Conservation (phyloP, 2,797 vertebrate species). For the Danio albolineatus region DNA sequence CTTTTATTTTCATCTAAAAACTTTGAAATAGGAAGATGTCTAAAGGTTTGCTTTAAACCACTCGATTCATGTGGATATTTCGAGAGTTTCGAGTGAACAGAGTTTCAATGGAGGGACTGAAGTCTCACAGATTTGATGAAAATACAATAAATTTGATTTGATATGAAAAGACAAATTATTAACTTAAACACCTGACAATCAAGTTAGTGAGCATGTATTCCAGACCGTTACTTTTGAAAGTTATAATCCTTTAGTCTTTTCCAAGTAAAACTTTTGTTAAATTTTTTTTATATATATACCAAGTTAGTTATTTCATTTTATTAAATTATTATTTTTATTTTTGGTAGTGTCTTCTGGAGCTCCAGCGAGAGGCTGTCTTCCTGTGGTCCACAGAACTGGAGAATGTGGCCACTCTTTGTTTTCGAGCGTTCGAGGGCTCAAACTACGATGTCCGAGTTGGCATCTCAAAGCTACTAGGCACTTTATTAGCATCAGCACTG, state of each 20-base stretch:
- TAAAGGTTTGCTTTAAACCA: no score
- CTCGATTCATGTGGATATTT: no score
- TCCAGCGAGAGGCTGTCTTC: constrained; percentile 91
- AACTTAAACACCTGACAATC: no score
- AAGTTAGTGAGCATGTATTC: no score
- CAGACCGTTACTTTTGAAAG: not conserved
- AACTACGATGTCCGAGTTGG: constrained; percentile 85
- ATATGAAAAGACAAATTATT: no score
- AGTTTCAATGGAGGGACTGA: no score
- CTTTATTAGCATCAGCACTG: constrained; percentile 84
- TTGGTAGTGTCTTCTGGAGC: constrained; percentile 89
- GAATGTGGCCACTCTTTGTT: constrained; percentile 89
- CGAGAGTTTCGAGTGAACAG: no score
- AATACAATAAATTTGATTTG: no score
- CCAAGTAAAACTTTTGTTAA: no score
- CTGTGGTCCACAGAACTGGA: constrained; percentile 92
- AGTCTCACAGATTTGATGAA: no score
- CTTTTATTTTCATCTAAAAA: no score
- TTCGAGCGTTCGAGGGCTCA: constrained; percentile 93
- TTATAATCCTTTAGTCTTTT: not conserved
- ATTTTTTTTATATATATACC: not conserved
- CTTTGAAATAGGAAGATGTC: no score
- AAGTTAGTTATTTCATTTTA: not conserved
- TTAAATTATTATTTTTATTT: not conserved
- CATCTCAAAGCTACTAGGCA: constrained; percentile 87